Evolutionary conservation across 92 coral and sea anemone genomes (phyloP).

Genomic region (Hydrozoanthus gracilis): DNA sequence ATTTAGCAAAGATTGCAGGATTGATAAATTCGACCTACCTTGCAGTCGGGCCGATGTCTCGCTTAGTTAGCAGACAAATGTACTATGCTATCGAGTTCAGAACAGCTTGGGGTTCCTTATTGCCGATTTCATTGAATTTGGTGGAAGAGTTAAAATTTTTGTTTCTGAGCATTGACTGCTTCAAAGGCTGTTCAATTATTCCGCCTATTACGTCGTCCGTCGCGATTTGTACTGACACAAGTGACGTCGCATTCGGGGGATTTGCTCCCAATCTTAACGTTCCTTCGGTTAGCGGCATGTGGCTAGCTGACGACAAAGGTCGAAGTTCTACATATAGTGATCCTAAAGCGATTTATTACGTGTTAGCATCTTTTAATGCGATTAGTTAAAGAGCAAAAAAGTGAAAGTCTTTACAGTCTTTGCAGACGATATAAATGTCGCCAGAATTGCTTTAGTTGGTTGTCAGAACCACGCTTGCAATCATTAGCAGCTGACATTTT

Average conservation of each 20-base stretch:
- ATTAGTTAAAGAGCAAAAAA: too few relatives aligned
- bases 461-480: neutral
- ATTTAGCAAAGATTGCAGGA: neutral
- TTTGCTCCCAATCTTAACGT: conserved; percentile 14
- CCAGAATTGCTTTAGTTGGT: neutral
- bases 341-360: too few relatives aligned
- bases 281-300: neutral
- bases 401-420: neutral
- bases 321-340: neutral
- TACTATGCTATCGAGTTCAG: conserved; percentile 26
- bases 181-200: conserved; percentile 23
- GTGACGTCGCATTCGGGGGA: conserved; percentile 53
- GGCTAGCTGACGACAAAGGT: neutral
- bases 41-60: neutral
- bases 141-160: conserved; percentile 57
- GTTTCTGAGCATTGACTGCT: conserved; percentile 9
- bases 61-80: neutral
- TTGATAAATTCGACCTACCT: neutral
- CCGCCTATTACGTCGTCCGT: neutral
- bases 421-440: neutral
- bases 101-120: conserved; percentile 43
- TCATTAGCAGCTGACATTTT: neutral
- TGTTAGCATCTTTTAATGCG: too few relatives aligned
- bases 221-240: conserved; percentile 50
- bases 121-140: conserved; percentile 39